phyloP scores from a whole-genome alignment of 2,113 vertebrate species.

The Camelus bactrianus region DNA sequence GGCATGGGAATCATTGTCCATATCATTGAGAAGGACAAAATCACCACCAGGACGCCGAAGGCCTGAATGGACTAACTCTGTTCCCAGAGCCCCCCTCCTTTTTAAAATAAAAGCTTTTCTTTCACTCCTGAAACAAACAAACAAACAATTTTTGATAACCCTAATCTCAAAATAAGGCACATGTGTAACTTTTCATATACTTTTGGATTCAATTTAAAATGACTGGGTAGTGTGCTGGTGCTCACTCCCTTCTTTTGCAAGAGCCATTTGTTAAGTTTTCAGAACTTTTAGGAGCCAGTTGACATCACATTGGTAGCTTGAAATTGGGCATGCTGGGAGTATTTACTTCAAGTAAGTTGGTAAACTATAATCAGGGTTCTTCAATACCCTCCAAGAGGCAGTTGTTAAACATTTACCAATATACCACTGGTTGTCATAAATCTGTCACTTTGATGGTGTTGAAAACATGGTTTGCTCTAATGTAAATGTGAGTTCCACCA shows the following conservation, averaged over 20 bases:
- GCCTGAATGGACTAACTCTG: slow-evolving; percentile 95
- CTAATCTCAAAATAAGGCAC: slow-evolving; percentile 23
- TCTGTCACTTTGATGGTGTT: background rate
- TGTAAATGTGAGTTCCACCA: background rate
- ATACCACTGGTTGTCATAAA: background rate
- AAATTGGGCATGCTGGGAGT: background rate
- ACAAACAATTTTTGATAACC: too few species aligned
- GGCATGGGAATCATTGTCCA: slow-evolving; percentile 98
- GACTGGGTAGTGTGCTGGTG: background rate
- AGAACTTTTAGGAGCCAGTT: background rate
- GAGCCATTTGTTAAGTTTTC: slow-evolving; percentile 6
- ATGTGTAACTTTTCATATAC: background rate
- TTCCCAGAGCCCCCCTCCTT: background rate
- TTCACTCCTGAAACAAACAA: slow-evolving; percentile 4
- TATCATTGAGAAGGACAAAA: slow-evolving; percentile 97
- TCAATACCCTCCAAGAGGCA: background rate
- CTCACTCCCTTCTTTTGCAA: background rate
- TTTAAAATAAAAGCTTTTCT: slow-evolving; percentile 76
- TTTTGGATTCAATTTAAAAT: slow-evolving; percentile 35
- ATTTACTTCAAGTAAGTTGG: background rate
- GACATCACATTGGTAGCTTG: background rate
- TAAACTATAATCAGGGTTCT: background rate
- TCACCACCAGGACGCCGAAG: slow-evolving; percentile 97
- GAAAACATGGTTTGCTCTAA: slow-evolving; percentile 26
- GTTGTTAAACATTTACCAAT: background rate